Base-by-base conservation (phyloP, 37 sponge, comb jelly and placozoan genomes). In the Petrosia ficiformis region DNA sequence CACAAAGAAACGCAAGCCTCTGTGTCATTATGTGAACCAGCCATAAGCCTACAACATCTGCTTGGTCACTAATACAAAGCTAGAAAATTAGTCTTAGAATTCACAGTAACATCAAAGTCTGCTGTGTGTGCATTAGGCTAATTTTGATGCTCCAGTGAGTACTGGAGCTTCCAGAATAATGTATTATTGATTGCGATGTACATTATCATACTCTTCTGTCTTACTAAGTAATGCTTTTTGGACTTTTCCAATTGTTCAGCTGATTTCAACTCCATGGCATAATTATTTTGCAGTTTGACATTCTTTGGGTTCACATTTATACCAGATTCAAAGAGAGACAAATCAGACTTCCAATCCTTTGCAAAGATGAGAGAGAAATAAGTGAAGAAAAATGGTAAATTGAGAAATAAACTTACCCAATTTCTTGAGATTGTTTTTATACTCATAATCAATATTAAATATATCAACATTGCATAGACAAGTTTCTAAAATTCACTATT, bases 221-320 rank as follows among this genome's bases (percentile, higher is more conserved):
- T 64, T 10, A 29, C 29, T 64, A 30, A 64, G 29, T 64, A 29
- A 16, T 64, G 32, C 87, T 36, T 84, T 67, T 68, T 41, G 19
- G 95, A 88, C 41, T 90, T 84, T 32, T 72, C 82, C 34, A 79
- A 30, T 43, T 71, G 33, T 1, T 89, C 92, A 29, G 33, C 22
- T 1, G 68, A 24, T 54, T 90, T 90, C 67, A 94, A 77, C 68
- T 90, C 92, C 81, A 94, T 82, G 8, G 77, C 95, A 84, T 91
- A 91, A 71, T 94, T 94, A 77, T 86, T 94, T 3, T 74, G 80
- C 80, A 94, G 60, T 66, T 94, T 94, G 22, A 91, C 92, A 78
- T 94, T 94, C 14, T 31, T 21, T 36, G 91, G 91, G 33, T 80
- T 87, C 42, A 84, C 77, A 31, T 72, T 73, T 6, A 94, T 86